Evolutionary conservation across 2,888 invertebrate species (phyloP).

Genomic region (Eupithecia abbreviata): DNA sequence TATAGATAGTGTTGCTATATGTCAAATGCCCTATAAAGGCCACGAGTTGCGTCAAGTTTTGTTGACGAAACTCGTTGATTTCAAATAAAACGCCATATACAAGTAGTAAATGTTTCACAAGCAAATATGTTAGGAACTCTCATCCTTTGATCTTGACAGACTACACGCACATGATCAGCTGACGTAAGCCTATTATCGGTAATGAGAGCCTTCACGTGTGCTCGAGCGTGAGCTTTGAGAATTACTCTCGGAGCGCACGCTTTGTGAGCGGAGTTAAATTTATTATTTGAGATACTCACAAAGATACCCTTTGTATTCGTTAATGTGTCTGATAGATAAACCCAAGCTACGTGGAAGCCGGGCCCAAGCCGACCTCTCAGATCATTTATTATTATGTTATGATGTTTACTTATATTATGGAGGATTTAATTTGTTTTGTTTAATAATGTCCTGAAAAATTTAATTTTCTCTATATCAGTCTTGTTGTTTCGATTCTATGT

Average conservation of each 20-base stretch:
- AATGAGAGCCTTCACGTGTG: constrained; percentile 19
- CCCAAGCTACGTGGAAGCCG: neutral
- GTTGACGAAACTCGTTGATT: constrained; percentile 13
- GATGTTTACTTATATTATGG: neutral
- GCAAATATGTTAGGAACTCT: constrained; percentile 5
- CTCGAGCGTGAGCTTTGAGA: constrained; percentile 15
- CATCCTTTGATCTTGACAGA: constrained; percentile 10
- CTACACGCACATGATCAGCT: constrained; percentile 8
- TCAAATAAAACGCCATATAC: constrained; percentile 9
- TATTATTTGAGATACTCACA: constrained; percentile 18
- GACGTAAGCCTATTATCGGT: constrained; percentile 17
- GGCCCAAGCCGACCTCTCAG: neutral
- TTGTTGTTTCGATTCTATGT: neutral
- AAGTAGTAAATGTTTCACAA: constrained; percentile 8
- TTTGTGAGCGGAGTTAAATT: constrained; percentile 20
- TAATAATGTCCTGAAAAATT: neutral
- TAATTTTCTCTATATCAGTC: neutral
- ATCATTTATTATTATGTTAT: neutral
- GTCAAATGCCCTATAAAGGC: constrained; percentile 30
- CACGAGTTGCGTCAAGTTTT: constrained; percentile 30
- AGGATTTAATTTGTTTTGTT: neutral
- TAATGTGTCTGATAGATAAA: neutral
- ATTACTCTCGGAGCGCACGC: constrained; percentile 12
- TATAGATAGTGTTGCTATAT: constrained; percentile 32
- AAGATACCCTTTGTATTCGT: constrained; percentile 19